Evolutionary conservation across 2,797 vertebrate genomes (phyloP).

Genomic region (Scyliorhinus canicula): DNA sequence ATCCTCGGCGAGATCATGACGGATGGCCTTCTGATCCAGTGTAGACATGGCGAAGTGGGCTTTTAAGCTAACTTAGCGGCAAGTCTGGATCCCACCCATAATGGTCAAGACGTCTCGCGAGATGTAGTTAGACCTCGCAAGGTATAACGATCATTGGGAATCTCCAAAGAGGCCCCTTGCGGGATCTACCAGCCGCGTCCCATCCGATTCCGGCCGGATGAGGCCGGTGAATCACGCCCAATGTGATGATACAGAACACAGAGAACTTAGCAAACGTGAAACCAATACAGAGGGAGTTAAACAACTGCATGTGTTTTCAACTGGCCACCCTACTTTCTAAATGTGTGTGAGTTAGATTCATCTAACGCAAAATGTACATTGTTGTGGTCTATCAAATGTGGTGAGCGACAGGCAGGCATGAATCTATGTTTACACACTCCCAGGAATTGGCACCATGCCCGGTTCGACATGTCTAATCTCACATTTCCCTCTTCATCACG

Average conservation of each 20-base stretch:
- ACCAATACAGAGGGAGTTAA: neutral
- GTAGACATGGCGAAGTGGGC: too few species aligned
- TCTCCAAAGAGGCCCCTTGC: too few species aligned
- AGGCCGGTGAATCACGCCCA: too few species aligned
- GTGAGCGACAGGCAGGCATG: neutral
- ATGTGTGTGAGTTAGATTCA: neutral
- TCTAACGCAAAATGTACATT: neutral
- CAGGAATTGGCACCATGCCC: neutral
- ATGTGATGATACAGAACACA: neutral
- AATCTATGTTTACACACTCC: neutral
- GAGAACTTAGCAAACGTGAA: neutral
- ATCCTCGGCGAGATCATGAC: too few species aligned
- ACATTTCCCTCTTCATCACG: neutral
- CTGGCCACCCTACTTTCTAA: neutral
- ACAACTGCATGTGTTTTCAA: neutral
- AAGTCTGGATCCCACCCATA: too few species aligned
- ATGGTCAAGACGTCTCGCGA: too few species aligned
- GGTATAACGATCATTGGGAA: too few species aligned
- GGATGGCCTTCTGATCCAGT: too few species aligned
- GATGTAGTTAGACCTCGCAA: too few species aligned
- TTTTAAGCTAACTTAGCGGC: too few species aligned
- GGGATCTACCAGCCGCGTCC: too few species aligned
- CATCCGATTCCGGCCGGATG: too few species aligned
- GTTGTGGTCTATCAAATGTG: neutral
- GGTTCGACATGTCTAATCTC: neutral